Evolutionary conservation across 2,888 invertebrate genomes (phyloP).

Genomic region (Noctua comes): DNA sequence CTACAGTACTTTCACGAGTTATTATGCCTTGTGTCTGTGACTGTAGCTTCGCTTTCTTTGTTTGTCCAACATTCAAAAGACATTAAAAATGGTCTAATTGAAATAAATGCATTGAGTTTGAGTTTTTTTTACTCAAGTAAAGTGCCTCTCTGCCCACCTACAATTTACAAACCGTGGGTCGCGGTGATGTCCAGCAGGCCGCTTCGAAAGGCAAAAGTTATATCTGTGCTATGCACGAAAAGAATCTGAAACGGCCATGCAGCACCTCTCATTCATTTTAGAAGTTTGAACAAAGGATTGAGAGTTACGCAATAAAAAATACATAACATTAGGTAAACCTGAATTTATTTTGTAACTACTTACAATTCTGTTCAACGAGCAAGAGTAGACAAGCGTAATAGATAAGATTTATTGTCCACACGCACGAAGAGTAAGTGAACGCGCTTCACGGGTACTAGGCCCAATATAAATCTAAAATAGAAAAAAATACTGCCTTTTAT

Average conservation of each 20-base stretch:
- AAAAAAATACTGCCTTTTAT: neutral
- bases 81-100: no score
- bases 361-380: conserved; percentile 40
- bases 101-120: no score
- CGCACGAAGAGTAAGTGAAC: conserved; percentile 44
- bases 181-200: neutral
- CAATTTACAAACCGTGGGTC: neutral
- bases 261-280: neutral
- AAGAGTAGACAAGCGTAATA: conserved; percentile 39
- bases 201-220: neutral
- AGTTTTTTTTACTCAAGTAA: neutral
- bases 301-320: neutral
- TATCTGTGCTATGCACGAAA: neutral
- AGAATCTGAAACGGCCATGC: neutral
- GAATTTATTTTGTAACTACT: conserved; percentile 11
- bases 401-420: conserved; percentile 44
- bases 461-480: conserved; percentile 22
- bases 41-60: no score
- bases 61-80: no score
- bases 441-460: conserved; percentile 9
- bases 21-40: no score
- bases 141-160: neutral
- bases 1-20: no score
- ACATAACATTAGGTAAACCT: neutral
- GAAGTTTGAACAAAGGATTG: neutral